These are phyloP conservation scores for Trematocara marginatum DNA, from an alignment of 2,113 vertebrate genomes.

Conservation along the genomic window DNA sequence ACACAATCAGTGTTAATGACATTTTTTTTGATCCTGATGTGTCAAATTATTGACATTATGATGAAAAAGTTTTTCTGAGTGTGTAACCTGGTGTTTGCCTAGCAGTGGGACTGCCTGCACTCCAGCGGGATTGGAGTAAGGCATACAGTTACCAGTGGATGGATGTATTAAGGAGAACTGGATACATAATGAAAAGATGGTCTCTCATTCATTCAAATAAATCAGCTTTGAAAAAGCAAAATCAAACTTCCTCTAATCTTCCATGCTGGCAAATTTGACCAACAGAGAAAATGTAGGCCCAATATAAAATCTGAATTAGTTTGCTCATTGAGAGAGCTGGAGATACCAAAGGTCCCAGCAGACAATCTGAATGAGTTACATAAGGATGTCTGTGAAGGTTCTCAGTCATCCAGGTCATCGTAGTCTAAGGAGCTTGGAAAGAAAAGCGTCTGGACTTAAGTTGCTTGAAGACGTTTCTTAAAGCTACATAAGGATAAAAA, in stretches of 20 bases:
- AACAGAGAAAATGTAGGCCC: neutral
- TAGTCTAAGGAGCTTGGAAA: no score
- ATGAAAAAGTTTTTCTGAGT: neutral
- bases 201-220: neutral
- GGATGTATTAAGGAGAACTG: neutral
- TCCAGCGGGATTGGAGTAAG: neutral
- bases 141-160: neutral
- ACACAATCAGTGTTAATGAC: neutral
- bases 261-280: neutral
- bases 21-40: rapidly evolving
- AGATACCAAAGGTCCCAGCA: no score
- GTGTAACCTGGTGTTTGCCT: neutral
- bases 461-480: neutral
- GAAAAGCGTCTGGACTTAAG: no score
- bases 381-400: no score
- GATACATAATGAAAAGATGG: neutral
- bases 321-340: no score
- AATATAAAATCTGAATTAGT: neutral
- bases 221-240: neutral
- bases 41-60: neutral
- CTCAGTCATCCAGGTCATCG: no score
- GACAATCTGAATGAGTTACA: no score
- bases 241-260: neutral
- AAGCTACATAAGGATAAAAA: neutral
- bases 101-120: neutral